These are phyloP conservation scores for Yponomeuta evonymella DNA, from an alignment of 2,888 invertebrate species.

Conservation along the genomic window DNA sequence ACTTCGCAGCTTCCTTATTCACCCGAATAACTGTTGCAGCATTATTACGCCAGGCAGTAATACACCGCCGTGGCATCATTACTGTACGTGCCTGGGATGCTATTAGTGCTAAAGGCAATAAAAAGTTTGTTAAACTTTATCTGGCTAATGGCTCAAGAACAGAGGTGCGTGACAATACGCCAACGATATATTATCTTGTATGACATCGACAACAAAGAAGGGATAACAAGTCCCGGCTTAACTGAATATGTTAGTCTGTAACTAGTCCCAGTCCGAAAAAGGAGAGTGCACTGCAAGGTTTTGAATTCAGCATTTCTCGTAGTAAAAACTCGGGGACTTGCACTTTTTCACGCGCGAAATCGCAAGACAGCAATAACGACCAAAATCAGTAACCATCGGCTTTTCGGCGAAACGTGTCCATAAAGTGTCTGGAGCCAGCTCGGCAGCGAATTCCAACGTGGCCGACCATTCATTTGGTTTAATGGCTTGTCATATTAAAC, in stretches of 20 bases:
- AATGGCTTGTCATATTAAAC: slow-evolving; percentile 56
- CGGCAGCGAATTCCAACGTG: slow-evolving; percentile 46
- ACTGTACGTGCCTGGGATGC: not conserved
- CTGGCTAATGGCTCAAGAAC: not conserved
- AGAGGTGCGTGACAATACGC: slow-evolving; percentile 20
- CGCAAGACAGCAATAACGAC: not conserved
- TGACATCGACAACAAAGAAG: slow-evolving; percentile 4
- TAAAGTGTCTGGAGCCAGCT: slow-evolving; percentile 7
- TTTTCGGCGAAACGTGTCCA: slow-evolving; percentile 19
- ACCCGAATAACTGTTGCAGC: not conserved
- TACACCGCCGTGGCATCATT: not conserved
- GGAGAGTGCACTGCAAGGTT: not conserved
- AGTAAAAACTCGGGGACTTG: not conserved
- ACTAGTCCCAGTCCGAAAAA: not conserved
- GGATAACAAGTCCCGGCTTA: not conserved
- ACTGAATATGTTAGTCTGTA: not conserved
- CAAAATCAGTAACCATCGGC: not conserved
- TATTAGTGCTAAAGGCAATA: not conserved
- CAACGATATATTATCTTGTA: slow-evolving; percentile 19
- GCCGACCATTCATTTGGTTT: slow-evolving; percentile 52
- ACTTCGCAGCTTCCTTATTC: slow-evolving; percentile 12
- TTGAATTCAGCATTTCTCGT: not conserved
- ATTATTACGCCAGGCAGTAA: not conserved
- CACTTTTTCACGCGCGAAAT: not conserved
- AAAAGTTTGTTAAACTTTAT: not conserved